Conservation (phyloP, 2,888 invertebrate species). For the Nymphalis c-album region DNA sequence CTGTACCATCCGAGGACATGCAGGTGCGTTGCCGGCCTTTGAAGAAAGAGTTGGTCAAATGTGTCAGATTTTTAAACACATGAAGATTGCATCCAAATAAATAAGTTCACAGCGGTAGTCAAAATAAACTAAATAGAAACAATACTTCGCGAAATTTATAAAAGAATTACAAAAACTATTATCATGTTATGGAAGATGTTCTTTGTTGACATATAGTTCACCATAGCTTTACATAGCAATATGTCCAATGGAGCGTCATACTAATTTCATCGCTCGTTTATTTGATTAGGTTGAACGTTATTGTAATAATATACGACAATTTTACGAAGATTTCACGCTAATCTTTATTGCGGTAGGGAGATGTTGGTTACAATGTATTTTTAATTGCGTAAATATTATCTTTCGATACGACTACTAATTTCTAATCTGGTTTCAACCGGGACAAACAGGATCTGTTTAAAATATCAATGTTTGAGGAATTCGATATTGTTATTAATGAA, state of each 20-base stretch:
- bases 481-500: too few species aligned
- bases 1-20: too few species aligned
- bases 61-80: too few species aligned
- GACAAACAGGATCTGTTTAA: background rate
- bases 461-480: too few species aligned
- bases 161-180: too few species aligned
- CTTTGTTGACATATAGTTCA: background rate
- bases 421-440: conserved; percentile 13
- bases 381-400: conserved; percentile 29
- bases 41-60: too few species aligned
- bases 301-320: conserved; percentile 22
- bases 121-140: too few species aligned
- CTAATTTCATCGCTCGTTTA: conserved; percentile 11
- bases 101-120: too few species aligned
- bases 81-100: too few species aligned
- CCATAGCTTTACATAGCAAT: background rate
- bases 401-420: conserved; percentile 3
- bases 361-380: conserved; percentile 4
- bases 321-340: conserved; percentile 20
- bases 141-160: too few species aligned
- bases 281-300: conserved; percentile 21
- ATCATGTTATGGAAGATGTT: too few species aligned
- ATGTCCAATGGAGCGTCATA: background rate
- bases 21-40: too few species aligned
- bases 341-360: conserved; percentile 26